Evolutionary conservation across 2,113 vertebrate genomes (phyloP), one percentile per base, ranked within the genome.

Genomic region (Coptodon bakossiorum): DNA sequence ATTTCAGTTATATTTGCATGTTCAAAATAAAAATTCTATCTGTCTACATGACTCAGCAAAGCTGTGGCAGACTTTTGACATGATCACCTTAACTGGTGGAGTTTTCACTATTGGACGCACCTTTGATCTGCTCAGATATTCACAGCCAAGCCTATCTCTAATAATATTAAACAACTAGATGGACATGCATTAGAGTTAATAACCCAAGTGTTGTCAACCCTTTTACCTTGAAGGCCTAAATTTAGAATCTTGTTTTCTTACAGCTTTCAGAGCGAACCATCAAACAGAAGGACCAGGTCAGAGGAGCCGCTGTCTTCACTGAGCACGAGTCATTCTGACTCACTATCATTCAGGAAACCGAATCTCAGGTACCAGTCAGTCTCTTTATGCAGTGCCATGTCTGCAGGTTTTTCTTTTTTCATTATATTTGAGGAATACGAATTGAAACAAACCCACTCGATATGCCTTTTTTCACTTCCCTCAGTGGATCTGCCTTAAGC

Each of bases 281-380:
- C 88, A 63, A 92, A 93, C 43, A 24, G 88, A 92, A 95, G 88
- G 86, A 81, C 85, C 91, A 95, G 88, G 43, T 96, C 96, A 38
- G 95, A 95, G 54, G 95, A 94, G 4, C 92, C 95, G 12, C 95
- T 96, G 7, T 91, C 95, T 0, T 94, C 96, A 53, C 94, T 96
- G 85, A 96, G 95, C 86, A 95, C 95, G 85, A 97, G 95, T 93
- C 97, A 95, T 12, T 96, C 97, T 59, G 97, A 98, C 79, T 97
- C 97, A 17, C 95, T 96, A 31, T 96, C 97, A 56, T 97, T 96
- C 53, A 98, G 96, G 92, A 96, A 94, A 94, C 96, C 96, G 5
- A 94, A 96, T 89, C 90, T 94, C 90, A 98, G 98, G 98, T 99
- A 94, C 16, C 16, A 3, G 9, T 27, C 27, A 48, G 4, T 6